phyloP scores from a whole-genome alignment of 2,113 vertebrate species.

The Cyprinus carpio region DNA sequence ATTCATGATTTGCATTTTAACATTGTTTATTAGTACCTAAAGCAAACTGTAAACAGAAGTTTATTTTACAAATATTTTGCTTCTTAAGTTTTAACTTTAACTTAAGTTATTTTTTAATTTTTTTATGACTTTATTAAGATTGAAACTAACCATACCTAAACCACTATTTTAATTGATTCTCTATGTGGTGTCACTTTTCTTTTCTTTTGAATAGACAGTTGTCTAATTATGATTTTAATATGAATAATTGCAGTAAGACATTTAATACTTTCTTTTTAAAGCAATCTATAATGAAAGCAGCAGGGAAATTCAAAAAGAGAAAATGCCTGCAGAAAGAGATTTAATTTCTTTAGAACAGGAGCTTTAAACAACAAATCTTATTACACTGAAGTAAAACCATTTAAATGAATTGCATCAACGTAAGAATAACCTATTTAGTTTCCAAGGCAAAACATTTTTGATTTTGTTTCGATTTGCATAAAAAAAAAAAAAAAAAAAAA shows the following conservation, averaged over 20 bases:
- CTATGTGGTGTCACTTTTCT: not conserved
- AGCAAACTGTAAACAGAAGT: not conserved
- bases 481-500: too few relatives aligned
- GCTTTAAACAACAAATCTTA: conserved; percentile 49
- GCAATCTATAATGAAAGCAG: not conserved
- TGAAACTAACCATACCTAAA: not conserved
- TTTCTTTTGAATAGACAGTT: not conserved
- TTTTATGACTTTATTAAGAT: not conserved
- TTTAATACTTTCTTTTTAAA: not conserved
- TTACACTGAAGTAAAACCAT: conserved; percentile 42
- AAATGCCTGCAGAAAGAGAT: conserved; percentile 53
- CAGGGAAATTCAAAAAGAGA: conserved; percentile 48
- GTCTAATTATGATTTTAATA: not conserved
- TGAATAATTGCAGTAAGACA: not conserved
- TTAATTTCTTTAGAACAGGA: conserved; percentile 56
- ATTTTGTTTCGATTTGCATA: not conserved
- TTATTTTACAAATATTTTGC: not conserved
- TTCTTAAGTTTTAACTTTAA: not conserved
- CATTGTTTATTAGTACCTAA: not conserved
- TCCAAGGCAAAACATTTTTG: not conserved
- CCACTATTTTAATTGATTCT: not conserved
- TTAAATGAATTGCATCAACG: conserved; percentile 47
- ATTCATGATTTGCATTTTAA: not conserved
- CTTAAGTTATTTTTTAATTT: not conserved
- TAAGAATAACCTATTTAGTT: not conserved